Conservation (phyloP, 2,888 invertebrate genomes). For the Oligia latruncula region DNA sequence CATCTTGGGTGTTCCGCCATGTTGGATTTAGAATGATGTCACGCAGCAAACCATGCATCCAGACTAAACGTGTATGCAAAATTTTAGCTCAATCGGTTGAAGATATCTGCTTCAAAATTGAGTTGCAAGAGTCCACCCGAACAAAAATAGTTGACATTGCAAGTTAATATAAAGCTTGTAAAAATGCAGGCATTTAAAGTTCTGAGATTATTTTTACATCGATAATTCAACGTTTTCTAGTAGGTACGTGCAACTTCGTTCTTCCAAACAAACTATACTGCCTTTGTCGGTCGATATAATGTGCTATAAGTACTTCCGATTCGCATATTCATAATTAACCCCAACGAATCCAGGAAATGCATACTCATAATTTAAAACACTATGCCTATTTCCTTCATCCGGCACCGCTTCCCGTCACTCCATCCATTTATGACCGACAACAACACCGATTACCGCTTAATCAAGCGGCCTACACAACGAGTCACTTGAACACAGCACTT, state of each 20-base stretch:
- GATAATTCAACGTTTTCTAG: neutral
- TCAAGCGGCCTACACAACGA: conserved; percentile 41
- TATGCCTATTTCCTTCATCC: conserved; percentile 31
- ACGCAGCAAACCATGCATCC: no score
- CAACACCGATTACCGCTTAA: conserved; percentile 35
- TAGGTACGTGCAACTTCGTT: neutral
- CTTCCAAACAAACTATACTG: neutral
- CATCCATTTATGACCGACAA: conserved; percentile 19
- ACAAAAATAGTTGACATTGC: no score
- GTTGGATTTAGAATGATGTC: no score
- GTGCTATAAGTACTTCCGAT: conserved; percentile 11
- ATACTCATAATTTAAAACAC: conserved; percentile 32
- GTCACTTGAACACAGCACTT: neutral
- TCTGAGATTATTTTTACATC: neutral
- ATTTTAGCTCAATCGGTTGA: no score
- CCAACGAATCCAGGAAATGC: conserved; percentile 9
- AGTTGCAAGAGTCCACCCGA: no score
- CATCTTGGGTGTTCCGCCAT: no score
- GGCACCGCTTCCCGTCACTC: conserved; percentile 31
- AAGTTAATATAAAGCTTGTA: no score
- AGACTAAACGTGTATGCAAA: no score
- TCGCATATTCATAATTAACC: conserved; percentile 20
- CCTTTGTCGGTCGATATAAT: neutral
- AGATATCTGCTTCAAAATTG: no score
- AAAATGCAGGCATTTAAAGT: neutral